A percentile compares a stretch with the other conserved stretches of the same genome.
These are phyloP conservation scores for Hirtodrosophila duncani DNA, from an alignment of 2,888 invertebrate genomes.

Conservation along the genomic window DNA sequence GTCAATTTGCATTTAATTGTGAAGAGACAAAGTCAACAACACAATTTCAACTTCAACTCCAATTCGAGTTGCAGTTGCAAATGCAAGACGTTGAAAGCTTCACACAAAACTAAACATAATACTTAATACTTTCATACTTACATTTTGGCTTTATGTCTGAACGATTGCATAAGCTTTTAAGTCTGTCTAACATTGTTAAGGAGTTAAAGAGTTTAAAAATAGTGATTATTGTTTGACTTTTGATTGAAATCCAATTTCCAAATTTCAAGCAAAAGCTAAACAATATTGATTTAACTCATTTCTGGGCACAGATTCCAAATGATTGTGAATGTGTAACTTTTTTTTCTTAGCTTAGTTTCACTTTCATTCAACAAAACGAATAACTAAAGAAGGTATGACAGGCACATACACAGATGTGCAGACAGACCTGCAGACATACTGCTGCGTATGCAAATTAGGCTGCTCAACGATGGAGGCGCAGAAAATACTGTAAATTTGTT, in stretches of 20 bases:
- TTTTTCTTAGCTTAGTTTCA: slow-evolving; percentile 54
- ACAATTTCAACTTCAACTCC: slow-evolving; percentile 12
- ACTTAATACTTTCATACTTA: too few species aligned
- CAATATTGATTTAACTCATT: slow-evolving; percentile 54
- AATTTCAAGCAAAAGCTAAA: slow-evolving; percentile 25
- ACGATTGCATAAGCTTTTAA: slow-evolving; percentile 29
- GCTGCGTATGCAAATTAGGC: slow-evolving; percentile 64
- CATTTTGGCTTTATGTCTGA: slow-evolving; percentile 12
- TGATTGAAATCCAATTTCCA: slow-evolving; percentile 50
- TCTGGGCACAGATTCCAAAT: slow-evolving; percentile 48
- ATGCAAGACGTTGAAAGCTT: slow-evolving; percentile 24
- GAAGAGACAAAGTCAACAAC: slow-evolving; percentile 28
- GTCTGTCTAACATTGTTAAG: slow-evolving; percentile 39
- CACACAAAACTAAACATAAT: too few species aligned
- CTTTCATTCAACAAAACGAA: slow-evolving; percentile 52
- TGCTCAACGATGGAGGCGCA: slow-evolving; percentile 49
- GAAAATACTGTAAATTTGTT: slow-evolving; percentile 62
- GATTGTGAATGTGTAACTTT: slow-evolving; percentile 32
- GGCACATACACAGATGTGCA: not conserved
- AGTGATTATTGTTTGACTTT: slow-evolving; percentile 43
- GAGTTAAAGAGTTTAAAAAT: slow-evolving; percentile 20
- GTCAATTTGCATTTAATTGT: slow-evolving; percentile 46
- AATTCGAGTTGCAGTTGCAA: slow-evolving; percentile 21
- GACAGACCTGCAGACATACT: slow-evolving; percentile 3
- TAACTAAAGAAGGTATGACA: slow-evolving; percentile 20